These are phyloP conservation scores for Galeopsomyia nigrocyanea DNA, from an alignment of 2,888 invertebrate species.

Conservation along the genomic window DNA sequence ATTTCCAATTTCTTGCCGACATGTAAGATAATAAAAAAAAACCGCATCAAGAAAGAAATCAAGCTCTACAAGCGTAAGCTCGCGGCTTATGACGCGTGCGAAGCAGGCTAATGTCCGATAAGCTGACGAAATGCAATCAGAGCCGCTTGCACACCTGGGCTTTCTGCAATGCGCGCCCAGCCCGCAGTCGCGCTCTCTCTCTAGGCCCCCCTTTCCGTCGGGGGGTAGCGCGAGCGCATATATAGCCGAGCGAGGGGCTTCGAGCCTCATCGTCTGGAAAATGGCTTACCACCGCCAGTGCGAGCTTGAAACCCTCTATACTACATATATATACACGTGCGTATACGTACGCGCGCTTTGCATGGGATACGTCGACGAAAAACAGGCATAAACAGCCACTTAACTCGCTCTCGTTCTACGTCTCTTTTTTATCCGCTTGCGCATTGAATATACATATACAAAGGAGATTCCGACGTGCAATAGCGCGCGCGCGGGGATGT, in stretches of 20 bases:
- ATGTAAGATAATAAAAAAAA: no score
- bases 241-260: conserved; percentile 61
- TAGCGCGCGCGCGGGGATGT: background rate
- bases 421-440: background rate
- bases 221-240: conserved; percentile 61
- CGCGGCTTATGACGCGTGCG: conserved; percentile 6
- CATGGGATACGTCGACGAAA: conserved; percentile 35
- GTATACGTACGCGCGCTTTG: conserved; percentile 8
- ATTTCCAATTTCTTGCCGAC: no score
- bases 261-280: conserved; percentile 70
- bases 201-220: conserved; percentile 39
- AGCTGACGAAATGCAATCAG: conserved; percentile 53
- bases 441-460: conserved; percentile 31
- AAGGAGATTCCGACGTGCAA: background rate
- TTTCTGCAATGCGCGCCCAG: conserved; percentile 45
- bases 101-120: conserved; percentile 49
- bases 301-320: background rate
- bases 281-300: conserved; percentile 65
- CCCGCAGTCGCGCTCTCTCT: conserved; percentile 60
- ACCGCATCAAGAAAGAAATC: conserved; percentile 2
- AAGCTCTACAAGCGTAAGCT: conserved; percentile 26
- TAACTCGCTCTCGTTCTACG: conserved; percentile 48
- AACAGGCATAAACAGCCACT: conserved; percentile 60
- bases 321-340: conserved; percentile 4
- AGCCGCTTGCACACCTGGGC: conserved; percentile 60